Percentiles rank a stretch among this genome's conserved stretches.
Evolutionary conservation across 2,888 invertebrate genomes (phyloP).

Genomic region (Cotesia congregata): DNA sequence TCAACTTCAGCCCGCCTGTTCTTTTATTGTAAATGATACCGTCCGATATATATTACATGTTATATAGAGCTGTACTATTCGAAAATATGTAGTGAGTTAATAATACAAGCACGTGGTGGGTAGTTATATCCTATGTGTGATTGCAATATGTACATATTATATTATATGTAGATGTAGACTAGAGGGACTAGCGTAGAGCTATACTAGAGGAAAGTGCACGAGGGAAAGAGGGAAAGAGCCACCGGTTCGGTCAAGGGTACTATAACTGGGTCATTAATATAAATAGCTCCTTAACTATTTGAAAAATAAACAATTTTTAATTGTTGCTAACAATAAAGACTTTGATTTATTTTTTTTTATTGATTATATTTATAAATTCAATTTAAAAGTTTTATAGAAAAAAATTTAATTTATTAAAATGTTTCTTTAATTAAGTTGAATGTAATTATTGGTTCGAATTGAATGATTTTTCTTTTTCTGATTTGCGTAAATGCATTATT

Average conservation of each 20-base stretch:
- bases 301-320: constrained; percentile 6
- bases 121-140: too few relatives aligned
- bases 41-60: not conserved
- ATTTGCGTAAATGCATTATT: too few relatives aligned
- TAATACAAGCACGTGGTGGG: not conserved
- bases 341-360: not conserved
- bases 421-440: too few relatives aligned
- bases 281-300: constrained; percentile 35
- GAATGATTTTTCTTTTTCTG: too few relatives aligned
- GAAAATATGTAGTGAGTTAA: not conserved
- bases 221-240: constrained; percentile 26
- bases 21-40: not conserved
- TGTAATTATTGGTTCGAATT: too few relatives aligned
- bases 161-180: not conserved
- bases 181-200: not conserved
- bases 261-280: constrained; percentile 31
- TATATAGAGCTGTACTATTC: too few relatives aligned
- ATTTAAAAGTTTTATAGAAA: not conserved
- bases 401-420: too few relatives aligned
- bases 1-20: too few relatives aligned
- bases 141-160: too few relatives aligned
- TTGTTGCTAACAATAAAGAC: not conserved
- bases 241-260: constrained; percentile 43
- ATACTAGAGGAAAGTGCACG: constrained; percentile 10
- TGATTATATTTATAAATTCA: constrained; percentile 9